Evolutionary conservation across 2,797 vertebrate genomes (phyloP), one percentile per base, ranked within the genome.

Genomic region (Pogoniulus pusillus): DNA sequence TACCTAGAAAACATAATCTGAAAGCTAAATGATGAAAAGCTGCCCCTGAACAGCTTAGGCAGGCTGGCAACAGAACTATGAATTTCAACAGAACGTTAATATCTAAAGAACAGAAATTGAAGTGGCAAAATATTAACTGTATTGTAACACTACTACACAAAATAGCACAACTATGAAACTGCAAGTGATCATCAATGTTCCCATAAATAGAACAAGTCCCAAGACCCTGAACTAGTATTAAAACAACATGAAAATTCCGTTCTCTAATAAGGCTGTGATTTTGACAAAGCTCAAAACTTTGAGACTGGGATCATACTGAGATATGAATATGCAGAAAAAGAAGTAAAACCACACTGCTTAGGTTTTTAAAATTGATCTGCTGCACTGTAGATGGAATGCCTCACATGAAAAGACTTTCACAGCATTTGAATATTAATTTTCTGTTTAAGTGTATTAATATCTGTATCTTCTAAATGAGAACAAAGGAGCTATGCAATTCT

Each of bases 381-480:
- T 62, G 35, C 37, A 45, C 10, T 74, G 26, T 39, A 32, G 91
- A 84, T 23, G 69, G n/a, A 82, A 88, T 11, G 19, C 23, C 24
- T 68, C 16, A 1, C 15, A 49, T 34, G 13, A 22, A 4, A 58
- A 55, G 27, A n/a, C 29, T 85, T 74, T 20, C 27, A 71, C n/a
- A 89, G 37, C 59, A 80, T 9, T 45, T 41, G 54, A 89, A 54
- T 64, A 80, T 27, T 68, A 64, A 93, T 86, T 16, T 47, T 7
- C 57, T 9, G 35, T 30, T 91, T 80, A 91, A 84, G 91, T 72
- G 91, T 72, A 81, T 63, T 66, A 66, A 19, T 76, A 87, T 22
- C 34, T 45, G 3, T 63, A 74, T 82, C 69, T 87, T 80, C 62
- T 59, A 70, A 59, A 7, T 32, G 5, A 86, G 43, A 92, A 86